A percentile compares a stretch with the other conserved stretches of the same genome.
These are phyloP conservation scores for Pollenia griseotomentosa DNA, from an alignment of 2,888 invertebrate species.

Conservation along the genomic window DNA sequence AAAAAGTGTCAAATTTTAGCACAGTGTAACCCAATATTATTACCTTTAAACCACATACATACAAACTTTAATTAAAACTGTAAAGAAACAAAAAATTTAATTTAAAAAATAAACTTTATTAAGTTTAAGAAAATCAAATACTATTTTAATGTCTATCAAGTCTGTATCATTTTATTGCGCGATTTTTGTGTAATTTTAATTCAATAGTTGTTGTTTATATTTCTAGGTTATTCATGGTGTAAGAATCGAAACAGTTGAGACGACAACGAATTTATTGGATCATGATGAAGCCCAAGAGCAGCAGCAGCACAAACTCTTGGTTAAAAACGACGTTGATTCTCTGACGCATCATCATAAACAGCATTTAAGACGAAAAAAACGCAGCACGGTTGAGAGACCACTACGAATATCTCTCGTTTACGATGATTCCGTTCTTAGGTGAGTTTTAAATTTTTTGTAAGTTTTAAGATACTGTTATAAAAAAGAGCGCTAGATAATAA, in stretches of 20 bases:
- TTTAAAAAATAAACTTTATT: not conserved
- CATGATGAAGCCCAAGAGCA: constrained; percentile 86
- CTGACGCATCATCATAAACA: constrained; percentile 84
- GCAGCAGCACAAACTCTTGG: constrained; percentile 9
- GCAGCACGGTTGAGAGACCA: constrained; percentile 89
- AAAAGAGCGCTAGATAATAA: not conserved
- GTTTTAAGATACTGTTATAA: not conserved
- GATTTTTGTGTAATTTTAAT: constrained; percentile 23
- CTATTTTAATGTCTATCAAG: constrained; percentile 18
- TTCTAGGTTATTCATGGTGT: constrained; percentile 92
- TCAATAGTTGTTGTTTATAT: constrained; percentile 74
- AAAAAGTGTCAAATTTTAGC: too few relatives aligned
- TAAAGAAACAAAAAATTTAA: constrained; percentile 10
- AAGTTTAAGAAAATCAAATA: not conserved
- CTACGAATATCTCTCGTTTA: constrained; percentile 93
- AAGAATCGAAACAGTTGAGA: constrained; percentile 88
- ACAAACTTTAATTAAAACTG: constrained; percentile 26
- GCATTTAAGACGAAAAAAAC: constrained; percentile 89
- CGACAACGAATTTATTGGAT: constrained; percentile 90
- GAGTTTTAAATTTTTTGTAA: constrained; percentile 80
- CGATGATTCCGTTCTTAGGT: constrained; percentile 95
- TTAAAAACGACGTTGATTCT: constrained; percentile 82
- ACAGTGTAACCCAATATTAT: too few relatives aligned
- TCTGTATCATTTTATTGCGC: not conserved
- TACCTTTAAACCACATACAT: not conserved